Evolutionary conservation across 2,888 invertebrate species (phyloP).

Genomic region (Eudemis profundana): DNA sequence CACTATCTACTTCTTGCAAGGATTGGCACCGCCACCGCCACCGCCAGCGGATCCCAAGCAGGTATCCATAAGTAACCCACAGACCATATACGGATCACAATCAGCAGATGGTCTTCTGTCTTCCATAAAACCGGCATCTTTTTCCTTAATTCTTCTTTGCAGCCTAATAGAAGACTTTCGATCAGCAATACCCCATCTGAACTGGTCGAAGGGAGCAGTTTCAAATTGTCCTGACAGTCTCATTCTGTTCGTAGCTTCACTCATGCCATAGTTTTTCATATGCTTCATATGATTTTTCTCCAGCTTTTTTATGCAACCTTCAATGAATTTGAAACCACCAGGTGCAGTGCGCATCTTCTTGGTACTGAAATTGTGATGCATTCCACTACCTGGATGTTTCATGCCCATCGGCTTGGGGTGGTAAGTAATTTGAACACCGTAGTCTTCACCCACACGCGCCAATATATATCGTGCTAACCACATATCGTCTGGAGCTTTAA

Average conservation of each 20-base stretch:
- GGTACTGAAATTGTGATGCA: slow-evolving; percentile 96
- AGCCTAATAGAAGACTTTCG: slow-evolving; percentile 96
- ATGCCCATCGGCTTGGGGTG: slow-evolving; percentile 91
- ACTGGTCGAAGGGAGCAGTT: slow-evolving; percentile 97
- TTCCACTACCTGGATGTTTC: slow-evolving; percentile 94
- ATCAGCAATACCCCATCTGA: slow-evolving; percentile 95
- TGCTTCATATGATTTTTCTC: slow-evolving; percentile 95
- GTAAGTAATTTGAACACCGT: slow-evolving; percentile 88
- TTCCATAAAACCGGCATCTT: slow-evolving; percentile 96
- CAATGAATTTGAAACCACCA: slow-evolving; percentile 90
- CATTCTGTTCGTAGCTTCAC: slow-evolving; percentile 96
- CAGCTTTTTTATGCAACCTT: slow-evolving; percentile 95
- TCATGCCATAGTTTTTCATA: slow-evolving; percentile 95
- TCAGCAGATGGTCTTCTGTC: slow-evolving; percentile 96
- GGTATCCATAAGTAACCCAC: slow-evolving; percentile 82
- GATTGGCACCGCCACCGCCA: slow-evolving; percentile 35
- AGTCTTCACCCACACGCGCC: slow-evolving; percentile 94
- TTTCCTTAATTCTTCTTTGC: slow-evolving; percentile 94
- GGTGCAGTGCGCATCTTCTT: slow-evolving; percentile 92
- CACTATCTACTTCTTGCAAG: slow-evolving; percentile 14
- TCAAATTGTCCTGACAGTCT: slow-evolving; percentile 97
- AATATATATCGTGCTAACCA: slow-evolving; percentile 95
- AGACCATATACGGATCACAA: slow-evolving; percentile 92
- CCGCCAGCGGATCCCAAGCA: slow-evolving; percentile 59
- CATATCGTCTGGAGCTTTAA: slow-evolving; percentile 92